phyloP scores from a whole-genome alignment of 2,888 invertebrate species.

The Microplitis deprimator region DNA sequence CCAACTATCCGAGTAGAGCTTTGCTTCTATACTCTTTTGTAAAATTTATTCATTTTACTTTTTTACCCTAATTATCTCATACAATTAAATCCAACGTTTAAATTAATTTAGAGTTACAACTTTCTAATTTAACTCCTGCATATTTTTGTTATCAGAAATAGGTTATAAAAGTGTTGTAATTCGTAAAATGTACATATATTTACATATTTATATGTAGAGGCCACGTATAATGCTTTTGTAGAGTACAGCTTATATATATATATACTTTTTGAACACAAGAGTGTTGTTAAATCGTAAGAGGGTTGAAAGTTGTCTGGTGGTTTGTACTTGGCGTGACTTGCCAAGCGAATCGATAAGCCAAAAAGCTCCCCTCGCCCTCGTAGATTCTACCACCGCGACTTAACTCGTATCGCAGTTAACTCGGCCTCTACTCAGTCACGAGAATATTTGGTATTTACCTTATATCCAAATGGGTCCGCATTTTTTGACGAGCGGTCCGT shows the following conservation, averaged over 20 bases:
- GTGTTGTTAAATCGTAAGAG: constrained; percentile 29
- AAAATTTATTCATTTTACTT: constrained; percentile 4
- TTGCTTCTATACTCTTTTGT: constrained; percentile 24
- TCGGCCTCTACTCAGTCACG: constrained; percentile 53
- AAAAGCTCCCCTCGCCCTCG: constrained; percentile 18
- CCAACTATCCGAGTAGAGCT: constrained; percentile 48
- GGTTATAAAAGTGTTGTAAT: background rate
- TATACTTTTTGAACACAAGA: constrained; percentile 6
- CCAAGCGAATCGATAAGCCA: constrained; percentile 34
- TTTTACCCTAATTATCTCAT: background rate
- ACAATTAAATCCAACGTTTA: constrained; percentile 28
- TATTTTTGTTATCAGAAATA: background rate
- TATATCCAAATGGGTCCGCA: constrained; percentile 27
- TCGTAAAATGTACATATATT: constrained; percentile 14
- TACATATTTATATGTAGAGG: background rate
- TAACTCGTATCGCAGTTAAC: background rate
- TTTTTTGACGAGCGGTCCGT: constrained; percentile 26
- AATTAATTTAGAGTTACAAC: constrained; percentile 39
- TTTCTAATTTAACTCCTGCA: background rate
- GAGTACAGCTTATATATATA: constrained; percentile 6
- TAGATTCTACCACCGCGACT: background rate
- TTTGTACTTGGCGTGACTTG: constrained; percentile 63
- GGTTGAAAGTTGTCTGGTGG: constrained; percentile 50
- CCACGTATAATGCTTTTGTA: constrained; percentile 9
- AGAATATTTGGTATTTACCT: constrained; percentile 58